phyloP scores from a whole-genome alignment of 2,797 vertebrate genomes.

The Lepus townsendii region DNA sequence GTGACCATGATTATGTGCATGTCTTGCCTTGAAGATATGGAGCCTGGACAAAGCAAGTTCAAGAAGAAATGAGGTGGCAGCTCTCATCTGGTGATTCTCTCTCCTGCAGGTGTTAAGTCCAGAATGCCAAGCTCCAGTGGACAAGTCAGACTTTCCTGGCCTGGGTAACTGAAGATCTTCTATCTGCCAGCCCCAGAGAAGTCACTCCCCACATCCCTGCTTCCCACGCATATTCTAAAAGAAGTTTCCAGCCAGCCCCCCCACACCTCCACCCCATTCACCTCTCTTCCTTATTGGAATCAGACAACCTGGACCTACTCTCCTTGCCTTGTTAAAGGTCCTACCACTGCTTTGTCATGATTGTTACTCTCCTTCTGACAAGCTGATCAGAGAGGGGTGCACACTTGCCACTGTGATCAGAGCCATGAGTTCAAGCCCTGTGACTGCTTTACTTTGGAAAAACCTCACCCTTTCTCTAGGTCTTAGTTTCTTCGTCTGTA shows the following conservation, averaged over 20 bases:
- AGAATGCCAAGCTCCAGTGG: not conserved
- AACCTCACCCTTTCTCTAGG: not conserved
- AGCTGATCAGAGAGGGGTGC: not conserved
- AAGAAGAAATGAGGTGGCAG: not conserved
- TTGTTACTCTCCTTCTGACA: not conserved
- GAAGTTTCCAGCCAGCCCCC: not conserved
- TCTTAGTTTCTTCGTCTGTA: not conserved
- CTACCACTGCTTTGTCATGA: not conserved
- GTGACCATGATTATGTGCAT: not conserved
- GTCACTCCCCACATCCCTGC: no score
- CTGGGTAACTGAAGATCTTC: not conserved
- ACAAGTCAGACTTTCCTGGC: not conserved
- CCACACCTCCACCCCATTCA: not conserved
- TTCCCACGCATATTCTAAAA: not conserved
- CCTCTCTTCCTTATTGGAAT: not conserved
- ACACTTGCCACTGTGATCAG: rapidly evolving
- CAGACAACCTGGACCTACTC: not conserved
- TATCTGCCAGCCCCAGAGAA: not conserved
- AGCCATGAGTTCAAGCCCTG: not conserved
- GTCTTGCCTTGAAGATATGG: slow-evolving; percentile 62
- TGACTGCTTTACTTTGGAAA: not conserved
- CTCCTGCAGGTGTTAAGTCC: not conserved
- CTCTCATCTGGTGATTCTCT: not conserved
- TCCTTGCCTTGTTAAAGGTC: not conserved
- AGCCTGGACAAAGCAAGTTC: not conserved